Evolutionary conservation across 1,140 invertebrate genomes (phyloP), one percentile per base, ranked within the genome.

Genomic region (Zaprionus gabonicus): DNA sequence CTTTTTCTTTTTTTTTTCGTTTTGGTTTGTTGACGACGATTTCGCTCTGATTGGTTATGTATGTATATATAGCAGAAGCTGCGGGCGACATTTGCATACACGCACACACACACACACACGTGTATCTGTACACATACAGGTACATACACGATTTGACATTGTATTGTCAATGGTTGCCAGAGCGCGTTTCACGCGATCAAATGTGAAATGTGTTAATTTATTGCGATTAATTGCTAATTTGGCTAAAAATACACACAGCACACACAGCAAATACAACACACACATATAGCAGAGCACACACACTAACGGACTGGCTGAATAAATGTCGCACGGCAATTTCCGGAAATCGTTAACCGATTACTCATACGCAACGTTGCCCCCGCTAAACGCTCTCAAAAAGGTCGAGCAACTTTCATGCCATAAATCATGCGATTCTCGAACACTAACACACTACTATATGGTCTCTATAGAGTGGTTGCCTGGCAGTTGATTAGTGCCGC

Each of bases 211-310:
- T 77, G 80, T 80, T 87, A 80, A 86, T 87, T 86, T 86, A 87
- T 80, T 71, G 66, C 76, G 80, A 83, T 86, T 86, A 86, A 87
- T 87, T 87, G 80, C 71, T 78, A 80, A 86, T 82, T 86, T 87
- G 44, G 66, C 74, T 63, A 73, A 72, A 71, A 56, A 67, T 56
- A 65, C 25, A 58, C 4, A 23, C 17, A 23, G 17, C 59, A 64
- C 4, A 27, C 7, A 15, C 23, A 68, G 36, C n/a, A 71, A 34
- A 15, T 38, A 51, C 17, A 31, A 17, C 41, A 17, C 41, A 17
- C 41, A 46, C 41, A 10, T 38, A 38, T 38, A 38, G 3, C 36
- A 55, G 4, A 1, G n/a, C 23, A 58, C 44, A 62, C 31, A 34
- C 28, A 31, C 9, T 3, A 0, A 31, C 7, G 71, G 56, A 53